phyloP scores from a whole-genome alignment of 2,888 invertebrate genomes.

The Melikaiella ostensackeni region DNA sequence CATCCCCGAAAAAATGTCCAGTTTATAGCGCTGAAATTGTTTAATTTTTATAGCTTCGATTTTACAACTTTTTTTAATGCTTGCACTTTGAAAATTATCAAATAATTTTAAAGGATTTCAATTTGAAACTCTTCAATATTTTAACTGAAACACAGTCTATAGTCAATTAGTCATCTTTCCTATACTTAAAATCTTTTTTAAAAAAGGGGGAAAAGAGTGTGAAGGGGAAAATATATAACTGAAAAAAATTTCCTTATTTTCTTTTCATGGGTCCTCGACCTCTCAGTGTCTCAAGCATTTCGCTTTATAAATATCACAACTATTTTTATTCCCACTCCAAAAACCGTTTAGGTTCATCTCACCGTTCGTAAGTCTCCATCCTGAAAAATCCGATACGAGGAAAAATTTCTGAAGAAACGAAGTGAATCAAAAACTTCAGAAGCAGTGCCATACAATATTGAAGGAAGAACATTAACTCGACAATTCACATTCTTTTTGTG shows the following conservation, averaged over 20 bases:
- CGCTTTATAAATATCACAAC: not conserved
- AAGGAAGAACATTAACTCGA: conserved; percentile 10
- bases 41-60: no score
- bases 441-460: not conserved
- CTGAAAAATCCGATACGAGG: not conserved
- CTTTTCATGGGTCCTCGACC: conserved; percentile 2
- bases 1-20: no score
- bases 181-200: no score
- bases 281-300: not conserved
- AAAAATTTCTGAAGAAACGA: not conserved
- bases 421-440: not conserved
- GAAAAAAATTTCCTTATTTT: not conserved
- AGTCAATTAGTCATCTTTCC: no score
- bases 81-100: no score
- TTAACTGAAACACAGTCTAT: no score
- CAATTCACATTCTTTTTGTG: conserved; percentile 21
- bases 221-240: no score
- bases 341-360: not conserved
- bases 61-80: no score
- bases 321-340: not conserved
- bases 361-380: not conserved
- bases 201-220: no score
- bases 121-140: no score
- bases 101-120: no score
- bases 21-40: no score